Percentiles rank a stretch among this genome's conserved stretches.
These are phyloP conservation scores for Labeo calbasu DNA, from an alignment of 2,797 vertebrate species.

Conservation along the genomic window DNA sequence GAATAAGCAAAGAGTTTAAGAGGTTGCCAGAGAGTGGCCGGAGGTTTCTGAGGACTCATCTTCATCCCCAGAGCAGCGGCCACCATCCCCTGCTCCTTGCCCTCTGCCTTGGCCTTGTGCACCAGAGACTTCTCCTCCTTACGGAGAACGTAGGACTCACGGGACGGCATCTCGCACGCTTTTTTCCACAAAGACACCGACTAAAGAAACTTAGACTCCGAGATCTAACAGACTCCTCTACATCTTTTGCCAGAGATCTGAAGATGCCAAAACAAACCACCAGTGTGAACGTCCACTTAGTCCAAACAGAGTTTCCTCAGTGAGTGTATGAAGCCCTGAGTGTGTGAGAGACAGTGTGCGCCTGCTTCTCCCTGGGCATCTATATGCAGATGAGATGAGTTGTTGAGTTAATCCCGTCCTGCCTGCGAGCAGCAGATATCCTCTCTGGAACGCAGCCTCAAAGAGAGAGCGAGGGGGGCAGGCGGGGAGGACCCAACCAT, in stretches of 20 bases:
- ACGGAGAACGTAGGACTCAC: conserved; percentile 85
- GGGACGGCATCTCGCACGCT: conserved; percentile 86
- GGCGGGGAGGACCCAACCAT: conserved; percentile 73
- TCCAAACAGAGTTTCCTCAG: conserved; percentile 13
- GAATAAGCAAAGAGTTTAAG: conserved; percentile 99
- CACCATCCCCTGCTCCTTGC: conserved; percentile 91
- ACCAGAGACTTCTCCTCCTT: conserved; percentile 82
- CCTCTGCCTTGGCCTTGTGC: conserved; percentile 86
- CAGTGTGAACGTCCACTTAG: background rate
- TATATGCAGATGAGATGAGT: conserved; percentile 81
- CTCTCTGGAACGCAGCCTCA: conserved; percentile 83
- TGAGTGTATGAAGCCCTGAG: conserved; percentile 63
- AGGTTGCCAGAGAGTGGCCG: conserved; percentile 96
- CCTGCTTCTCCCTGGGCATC: conserved; percentile 69
- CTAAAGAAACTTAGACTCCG: conserved; percentile 7
- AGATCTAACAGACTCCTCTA: background rate
- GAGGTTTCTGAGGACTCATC: conserved; percentile 93
- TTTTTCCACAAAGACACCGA: conserved; percentile 13
- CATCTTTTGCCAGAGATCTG: conserved; percentile 6
- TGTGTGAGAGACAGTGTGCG: conserved; percentile 58
- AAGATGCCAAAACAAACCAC: background rate
- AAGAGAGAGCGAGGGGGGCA: conserved; percentile 66
- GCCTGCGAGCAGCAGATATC: conserved; percentile 81
- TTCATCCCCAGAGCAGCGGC: conserved; percentile 93
- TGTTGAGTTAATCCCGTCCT: conserved; percentile 81